Conservation (phyloP, 1,140 invertebrate genomes). For the Meteorus sp. region DNA sequence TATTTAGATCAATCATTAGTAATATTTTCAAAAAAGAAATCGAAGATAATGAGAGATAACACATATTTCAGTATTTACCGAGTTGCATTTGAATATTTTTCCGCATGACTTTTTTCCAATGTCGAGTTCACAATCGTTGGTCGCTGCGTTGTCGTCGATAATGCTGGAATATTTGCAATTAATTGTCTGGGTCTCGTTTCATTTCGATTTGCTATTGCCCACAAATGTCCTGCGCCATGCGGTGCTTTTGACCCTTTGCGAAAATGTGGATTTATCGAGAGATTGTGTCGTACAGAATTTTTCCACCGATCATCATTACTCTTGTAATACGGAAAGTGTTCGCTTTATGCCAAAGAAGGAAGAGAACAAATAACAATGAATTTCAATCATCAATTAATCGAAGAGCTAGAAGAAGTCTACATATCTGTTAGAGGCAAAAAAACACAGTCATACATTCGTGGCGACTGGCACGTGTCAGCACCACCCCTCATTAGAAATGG, state of each 20-base stretch:
- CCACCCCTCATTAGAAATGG: slow-evolving; percentile 17
- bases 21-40: no score
- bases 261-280: slow-evolving; percentile 88
- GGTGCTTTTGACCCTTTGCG: slow-evolving; percentile 81
- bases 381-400: neutral
- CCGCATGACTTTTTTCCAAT: no score
- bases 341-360: slow-evolving; percentile 64
- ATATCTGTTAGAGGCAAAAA: slow-evolving; percentile 10
- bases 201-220: slow-evolving; percentile 74
- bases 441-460: slow-evolving; percentile 4
- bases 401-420: neutral
- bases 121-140: no score
- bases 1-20: neutral
- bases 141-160: slow-evolving; percentile 24
- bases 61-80: no score
- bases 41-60: neutral
- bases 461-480: slow-evolving; percentile 40
- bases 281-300: slow-evolving; percentile 84
- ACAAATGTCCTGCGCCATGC: slow-evolving; percentile 83
- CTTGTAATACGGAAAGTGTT: slow-evolving; percentile 84
- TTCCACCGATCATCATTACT: slow-evolving; percentile 88
- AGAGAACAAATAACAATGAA: slow-evolving; percentile 16
- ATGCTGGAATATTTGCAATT: slow-evolving; percentile 30
- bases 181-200: slow-evolving; percentile 52
- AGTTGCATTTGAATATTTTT: neutral